Evolutionary conservation across 2,113 vertebrate genomes (phyloP), one percentile per base, ranked within the genome.

Genomic region (Mastomys natalensis): DNA sequence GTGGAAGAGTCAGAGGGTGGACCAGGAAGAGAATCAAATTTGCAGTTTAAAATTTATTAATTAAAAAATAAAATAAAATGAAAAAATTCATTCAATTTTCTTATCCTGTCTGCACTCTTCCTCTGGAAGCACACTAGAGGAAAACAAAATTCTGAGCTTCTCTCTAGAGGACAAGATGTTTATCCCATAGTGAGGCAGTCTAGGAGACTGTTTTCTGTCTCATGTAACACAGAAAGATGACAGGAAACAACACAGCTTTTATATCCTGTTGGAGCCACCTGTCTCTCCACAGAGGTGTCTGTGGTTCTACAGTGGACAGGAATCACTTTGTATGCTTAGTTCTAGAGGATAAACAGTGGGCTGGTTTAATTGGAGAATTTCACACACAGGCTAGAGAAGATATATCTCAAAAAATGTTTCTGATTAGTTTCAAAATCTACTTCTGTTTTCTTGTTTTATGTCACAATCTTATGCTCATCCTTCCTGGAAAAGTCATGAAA

Each of bases 71-170:
- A 51, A 51, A 51, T 51, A 10, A 51, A 51, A n/a, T n/a, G n/a
- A 62, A 94, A 85, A 34, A 40, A 31, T 10, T 6, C 21, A 34
- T 48, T 4, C 72, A 53, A 4, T 48, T 64, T 73, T 40, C 11
- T 40, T 29, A 51, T 4, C 0, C 22, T 26, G 0, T 13, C 22
- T 37, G 1, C 12, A n/a, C 2, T 37, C 15, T 24, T 8, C 51
- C 19, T 4, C 17, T 68, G 48, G 26, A 9, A n/a, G 3, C 21
- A 15, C 22, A 2, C 34, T 78, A 3, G 5, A 22, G 13, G 34
- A 45, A 84, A 91, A 58, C 21, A 64, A 40, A 85, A 48, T 13
- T 74, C 19, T 43, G 12, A 13, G 1, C 34, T n/a, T 81, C 45
- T 58, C 34, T 9, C 11, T 76, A 37, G 37, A 74, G 9, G 10